These are phyloP conservation scores for Parazoanthus atlanticus DNA, from an alignment of 92 coral and sea anemone genomes.

Conservation along the genomic window DNA sequence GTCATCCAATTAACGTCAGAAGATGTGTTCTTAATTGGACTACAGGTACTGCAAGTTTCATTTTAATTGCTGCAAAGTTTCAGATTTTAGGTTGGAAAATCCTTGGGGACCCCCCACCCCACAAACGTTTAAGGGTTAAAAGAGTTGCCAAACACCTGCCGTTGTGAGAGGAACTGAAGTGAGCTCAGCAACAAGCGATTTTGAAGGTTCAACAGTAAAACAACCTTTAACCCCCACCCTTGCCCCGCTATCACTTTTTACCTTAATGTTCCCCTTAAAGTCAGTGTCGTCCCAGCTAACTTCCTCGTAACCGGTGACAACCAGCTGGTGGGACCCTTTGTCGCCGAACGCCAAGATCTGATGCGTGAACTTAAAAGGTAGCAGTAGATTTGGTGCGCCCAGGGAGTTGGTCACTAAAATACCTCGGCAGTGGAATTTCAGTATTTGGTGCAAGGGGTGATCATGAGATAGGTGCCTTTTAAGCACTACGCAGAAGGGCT, in stretches of 20 bases:
- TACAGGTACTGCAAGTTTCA: no score
- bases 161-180: no score
- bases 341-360: conserved; percentile 52
- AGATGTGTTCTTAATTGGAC: no score
- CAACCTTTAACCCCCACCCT: no score
- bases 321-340: conserved; percentile 44
- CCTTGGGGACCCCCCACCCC: no score
- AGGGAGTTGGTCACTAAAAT: conserved; percentile 41
- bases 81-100: no score
- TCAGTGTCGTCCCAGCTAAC: conserved; percentile 52
- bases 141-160: no score
- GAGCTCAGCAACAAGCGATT: no score
- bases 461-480: conserved; percentile 50
- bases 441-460: conserved; percentile 55
- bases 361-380: conserved; percentile 19
- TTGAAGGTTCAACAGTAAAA: no score
- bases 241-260: not conserved
- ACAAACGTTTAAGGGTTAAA: no score
- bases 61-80: no score
- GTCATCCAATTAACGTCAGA: no score
- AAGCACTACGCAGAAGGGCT: conserved; percentile 58
- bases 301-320: conserved; percentile 33
- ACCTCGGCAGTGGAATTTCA: conserved; percentile 64
- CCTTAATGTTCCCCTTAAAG: conserved; percentile 50
- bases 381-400: conserved; percentile 23